Evolutionary conservation across 1,140 invertebrate species (phyloP), one percentile per base, ranked within the genome.

Genomic region (Choristoneura fumiferana): DNA sequence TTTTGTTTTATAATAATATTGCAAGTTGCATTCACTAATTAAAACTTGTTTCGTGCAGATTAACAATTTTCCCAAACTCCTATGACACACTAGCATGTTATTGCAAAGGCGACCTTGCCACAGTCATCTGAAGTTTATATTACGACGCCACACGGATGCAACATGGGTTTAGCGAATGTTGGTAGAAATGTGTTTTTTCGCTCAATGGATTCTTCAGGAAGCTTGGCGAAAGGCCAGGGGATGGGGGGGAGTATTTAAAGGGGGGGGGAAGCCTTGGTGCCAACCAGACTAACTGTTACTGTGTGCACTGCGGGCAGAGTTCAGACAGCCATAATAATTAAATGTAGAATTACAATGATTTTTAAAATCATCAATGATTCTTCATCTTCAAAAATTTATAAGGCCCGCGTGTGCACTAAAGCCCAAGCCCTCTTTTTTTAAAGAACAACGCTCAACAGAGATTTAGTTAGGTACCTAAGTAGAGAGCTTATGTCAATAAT

Each of bases 151-250:
- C 6, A 8, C 1, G 12, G 13, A 40, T 29, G 12, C 4, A 14
- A 22, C 8, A 2, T 17, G 2, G 40, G 10, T 4, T 10, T 10
- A 10, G 40, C 40, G 17, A 43, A 17, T 14, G 15, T 17, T 43
- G 6, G 15, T 8, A 10, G 8, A 43, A 43, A 43, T 22, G 8
- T 43, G 14, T 18, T 43, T 17, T 43, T 22, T 43, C n/a, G n/a
- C n/a, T 49, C 18, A 6, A 12, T 49, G 43, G 17, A 29, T 49
- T 49, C 22, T 49, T 49, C 17, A 18, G 18, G 17, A 49, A 49
- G 22, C 5, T 18, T 49, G 43, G 43, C 43, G 10, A 12, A 9
- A 18, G 4, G 13, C 43, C 43, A 49, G 8, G n/a, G 4, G 18
- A 29, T 10, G 8, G n/a, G 10, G 4, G 10, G 15, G 15, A 1